A percentile compares a stretch with the other conserved stretches of the same genome.
Evolutionary conservation across 2,113 vertebrate species (phyloP).

Genomic region (Suricata suricatta): DNA sequence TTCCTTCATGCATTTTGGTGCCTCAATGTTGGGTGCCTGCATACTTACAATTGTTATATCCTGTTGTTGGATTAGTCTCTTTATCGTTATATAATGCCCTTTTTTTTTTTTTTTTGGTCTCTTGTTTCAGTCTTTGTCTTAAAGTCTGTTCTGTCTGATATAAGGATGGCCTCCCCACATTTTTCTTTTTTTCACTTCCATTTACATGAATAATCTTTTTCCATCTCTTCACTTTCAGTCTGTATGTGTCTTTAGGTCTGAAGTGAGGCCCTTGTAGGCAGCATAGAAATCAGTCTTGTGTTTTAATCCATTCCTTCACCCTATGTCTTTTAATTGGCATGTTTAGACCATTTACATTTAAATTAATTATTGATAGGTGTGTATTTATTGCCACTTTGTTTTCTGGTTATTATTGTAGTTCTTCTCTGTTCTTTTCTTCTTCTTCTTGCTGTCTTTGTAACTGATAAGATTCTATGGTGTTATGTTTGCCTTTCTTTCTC

Average conservation of each 20-base stretch:
- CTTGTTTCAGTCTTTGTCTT: background rate
- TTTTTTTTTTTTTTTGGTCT: background rate
- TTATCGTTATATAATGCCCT: background rate
- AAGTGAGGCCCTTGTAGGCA: background rate
- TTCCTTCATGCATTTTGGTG: background rate
- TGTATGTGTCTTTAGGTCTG: background rate
- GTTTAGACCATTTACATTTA: background rate
- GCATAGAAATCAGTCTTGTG: background rate
- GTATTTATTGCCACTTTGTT: background rate
- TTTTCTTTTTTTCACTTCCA: background rate
- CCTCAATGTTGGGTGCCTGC: background rate
- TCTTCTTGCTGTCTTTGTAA: background rate
- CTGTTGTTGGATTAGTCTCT: background rate
- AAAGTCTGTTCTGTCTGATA: background rate
- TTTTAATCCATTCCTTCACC: background rate
- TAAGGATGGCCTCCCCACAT: background rate
- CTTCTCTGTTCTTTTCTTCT: background rate
- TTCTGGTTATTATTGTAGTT: background rate
- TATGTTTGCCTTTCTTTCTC: background rate
- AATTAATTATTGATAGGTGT: background rate
- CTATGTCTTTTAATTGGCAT: background rate
- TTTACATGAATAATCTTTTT: background rate
- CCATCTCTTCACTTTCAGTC: background rate
- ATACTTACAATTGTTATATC: background rate
- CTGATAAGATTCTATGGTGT: background rate